These are phyloP conservation scores for Eumeta japonica DNA, from an alignment of 1,140 invertebrate genomes.

Conservation along the genomic window DNA sequence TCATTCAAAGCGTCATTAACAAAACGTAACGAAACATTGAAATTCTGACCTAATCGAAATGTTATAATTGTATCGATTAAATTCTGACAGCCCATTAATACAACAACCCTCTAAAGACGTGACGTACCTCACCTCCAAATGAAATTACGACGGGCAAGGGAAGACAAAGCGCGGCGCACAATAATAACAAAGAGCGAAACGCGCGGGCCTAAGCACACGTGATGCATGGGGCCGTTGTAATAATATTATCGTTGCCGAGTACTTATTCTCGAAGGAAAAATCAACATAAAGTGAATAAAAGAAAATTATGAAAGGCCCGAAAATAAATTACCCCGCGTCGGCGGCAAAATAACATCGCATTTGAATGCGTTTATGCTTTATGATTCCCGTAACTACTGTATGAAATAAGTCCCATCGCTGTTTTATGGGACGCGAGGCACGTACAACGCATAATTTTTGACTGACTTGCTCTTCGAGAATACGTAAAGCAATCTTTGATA, in stretches of 20 bases:
- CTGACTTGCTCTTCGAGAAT: constrained; percentile 31
- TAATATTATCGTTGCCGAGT: constrained; percentile 56
- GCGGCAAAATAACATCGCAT: constrained; percentile 58
- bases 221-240: constrained; percentile 53
- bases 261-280: constrained; percentile 50
- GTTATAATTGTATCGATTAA: too few species aligned
- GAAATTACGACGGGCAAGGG: constrained; percentile 8
- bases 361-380: constrained; percentile 58
- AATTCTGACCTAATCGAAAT: too few species aligned
- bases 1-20: too few species aligned
- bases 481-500: too few species aligned
- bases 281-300: constrained; percentile 60
- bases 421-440: constrained; percentile 50
- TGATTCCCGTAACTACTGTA: constrained; percentile 53
- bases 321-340: constrained; percentile 56
- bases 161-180: constrained; percentile 15
- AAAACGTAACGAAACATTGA: too few species aligned
- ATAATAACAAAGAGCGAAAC: constrained; percentile 36
- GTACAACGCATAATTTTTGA: constrained; percentile 49
- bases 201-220: constrained; percentile 24
- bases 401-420: constrained; percentile 46
- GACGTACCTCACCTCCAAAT: constrained; percentile 6
- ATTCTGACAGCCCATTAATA: too few species aligned
- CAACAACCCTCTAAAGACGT: too few species aligned
- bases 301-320: constrained; percentile 57